Evolutionary conservation across 2,888 invertebrate genomes (phyloP).

Genomic region (Lasioglossum figueresi): DNA sequence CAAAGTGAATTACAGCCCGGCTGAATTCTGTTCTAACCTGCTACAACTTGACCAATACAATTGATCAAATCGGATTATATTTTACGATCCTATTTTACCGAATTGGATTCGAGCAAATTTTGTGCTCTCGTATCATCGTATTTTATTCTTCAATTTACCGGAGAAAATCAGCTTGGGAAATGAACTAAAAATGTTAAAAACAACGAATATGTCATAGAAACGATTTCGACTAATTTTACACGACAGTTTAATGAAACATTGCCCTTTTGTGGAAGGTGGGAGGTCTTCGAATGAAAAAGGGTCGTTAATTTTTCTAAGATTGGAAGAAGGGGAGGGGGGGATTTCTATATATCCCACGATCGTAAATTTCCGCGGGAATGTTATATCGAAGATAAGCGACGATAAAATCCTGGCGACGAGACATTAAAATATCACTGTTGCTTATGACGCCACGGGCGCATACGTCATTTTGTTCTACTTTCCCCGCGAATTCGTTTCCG

Average conservation of each 20-base stretch:
- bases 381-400: constrained; percentile 36
- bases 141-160: neutral
- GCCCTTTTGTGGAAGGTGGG: neutral
- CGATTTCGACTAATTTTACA: neutral
- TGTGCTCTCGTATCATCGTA: too few species aligned
- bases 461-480: constrained; percentile 67
- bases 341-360: neutral
- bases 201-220: neutral
- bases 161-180: neutral
- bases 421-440: constrained; percentile 55
- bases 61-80: neutral
- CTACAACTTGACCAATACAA: neutral
- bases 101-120: neutral
- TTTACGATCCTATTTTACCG: neutral
- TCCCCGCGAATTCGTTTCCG: constrained; percentile 64
- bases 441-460: constrained; percentile 39
- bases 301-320: neutral
- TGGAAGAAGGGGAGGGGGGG: too few species aligned
- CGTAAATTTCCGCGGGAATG: neutral
- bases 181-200: neutral
- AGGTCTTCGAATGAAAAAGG: neutral
- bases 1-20: too few species aligned
- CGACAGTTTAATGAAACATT: neutral
- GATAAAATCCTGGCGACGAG: constrained; percentile 37
- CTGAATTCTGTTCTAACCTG: neutral